phyloP scores from a whole-genome alignment of 2,888 invertebrate genomes.

The Stegana nigrithorax region DNA sequence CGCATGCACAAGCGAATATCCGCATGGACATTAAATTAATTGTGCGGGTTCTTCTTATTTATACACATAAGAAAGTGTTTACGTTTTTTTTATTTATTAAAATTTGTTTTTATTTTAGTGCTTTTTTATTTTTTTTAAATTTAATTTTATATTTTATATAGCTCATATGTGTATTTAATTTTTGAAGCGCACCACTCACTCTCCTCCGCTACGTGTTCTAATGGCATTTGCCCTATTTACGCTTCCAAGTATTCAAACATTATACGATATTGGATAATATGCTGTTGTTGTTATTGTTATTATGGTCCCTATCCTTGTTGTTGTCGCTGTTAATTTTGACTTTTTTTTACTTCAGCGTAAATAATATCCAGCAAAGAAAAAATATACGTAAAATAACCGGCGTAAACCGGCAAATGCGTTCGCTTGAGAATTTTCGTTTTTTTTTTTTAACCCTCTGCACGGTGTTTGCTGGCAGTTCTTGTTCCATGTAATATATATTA shows the following conservation, averaged over 20 bases:
- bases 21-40: slow-evolving; percentile 43
- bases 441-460: slow-evolving; percentile 28
- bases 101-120: background rate
- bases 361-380: slow-evolving; percentile 8
- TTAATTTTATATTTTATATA: slow-evolving; percentile 24
- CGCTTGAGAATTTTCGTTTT: background rate
- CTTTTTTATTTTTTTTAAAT: background rate
- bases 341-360: slow-evolving; percentile 31
- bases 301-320: slow-evolving; percentile 42
- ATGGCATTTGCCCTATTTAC: slow-evolving; percentile 67
- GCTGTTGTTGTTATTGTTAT: slow-evolving; percentile 30
- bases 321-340: slow-evolving; percentile 12
- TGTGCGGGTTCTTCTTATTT: slow-evolving; percentile 52
- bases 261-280: background rate
- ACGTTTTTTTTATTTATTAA: no score
- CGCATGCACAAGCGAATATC: no score
- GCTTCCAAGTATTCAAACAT: slow-evolving; percentile 52
- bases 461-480: no score
- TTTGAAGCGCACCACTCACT: slow-evolving; percentile 1
- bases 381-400: background rate
- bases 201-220: slow-evolving; percentile 43
- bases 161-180: background rate
- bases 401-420: background rate
- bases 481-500: no score
- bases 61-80: no score